phyloP scores from a whole-genome alignment of 92 coral and sea anemone species.

The Umimayanthus chanpuru region DNA sequence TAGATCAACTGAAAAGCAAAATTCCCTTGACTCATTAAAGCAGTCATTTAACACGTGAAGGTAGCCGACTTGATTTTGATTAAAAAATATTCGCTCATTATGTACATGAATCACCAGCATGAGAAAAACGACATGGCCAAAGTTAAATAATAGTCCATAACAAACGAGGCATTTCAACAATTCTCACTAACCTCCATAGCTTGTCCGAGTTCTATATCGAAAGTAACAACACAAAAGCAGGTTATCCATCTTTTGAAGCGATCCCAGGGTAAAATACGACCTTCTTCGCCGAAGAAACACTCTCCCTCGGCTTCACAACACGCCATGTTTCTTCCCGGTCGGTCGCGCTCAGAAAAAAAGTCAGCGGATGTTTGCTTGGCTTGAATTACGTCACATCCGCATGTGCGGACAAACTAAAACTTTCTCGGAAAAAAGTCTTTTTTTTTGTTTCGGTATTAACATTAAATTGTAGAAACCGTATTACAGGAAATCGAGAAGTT shows the following conservation, averaged over 20 bases:
- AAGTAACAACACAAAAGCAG: constrained; percentile 95
- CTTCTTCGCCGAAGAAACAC: constrained; percentile 63
- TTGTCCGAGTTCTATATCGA: constrained; percentile 97
- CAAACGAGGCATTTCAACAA: not conserved
- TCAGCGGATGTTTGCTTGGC: constrained; percentile 42
- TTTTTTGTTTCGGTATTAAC: not conserved
- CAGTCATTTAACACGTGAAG: not conserved
- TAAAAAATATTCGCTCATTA: constrained; percentile 5
- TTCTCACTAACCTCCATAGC: constrained; percentile 84
- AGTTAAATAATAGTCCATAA: constrained; percentile 7
- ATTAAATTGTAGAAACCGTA: no score
- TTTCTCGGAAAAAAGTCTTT: not conserved
- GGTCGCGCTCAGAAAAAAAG: not conserved
- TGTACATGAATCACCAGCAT: not conserved
- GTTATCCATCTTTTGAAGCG: constrained; percentile 97
- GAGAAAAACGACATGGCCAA: not conserved
- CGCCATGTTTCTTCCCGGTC: constrained; percentile 70
- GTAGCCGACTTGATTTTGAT: not conserved
- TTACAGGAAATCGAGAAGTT: no score
- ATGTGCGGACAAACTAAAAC: not conserved
- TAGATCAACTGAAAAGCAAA: constrained; percentile 74
- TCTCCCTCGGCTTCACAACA: constrained; percentile 69
- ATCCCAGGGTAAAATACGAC: constrained; percentile 90
- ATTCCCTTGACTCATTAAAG: constrained; percentile 15
- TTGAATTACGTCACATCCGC: constrained; percentile 65